Evolutionary conservation across 2,113 vertebrate genomes (phyloP).

Genomic region (Percopsis transmontana): DNA sequence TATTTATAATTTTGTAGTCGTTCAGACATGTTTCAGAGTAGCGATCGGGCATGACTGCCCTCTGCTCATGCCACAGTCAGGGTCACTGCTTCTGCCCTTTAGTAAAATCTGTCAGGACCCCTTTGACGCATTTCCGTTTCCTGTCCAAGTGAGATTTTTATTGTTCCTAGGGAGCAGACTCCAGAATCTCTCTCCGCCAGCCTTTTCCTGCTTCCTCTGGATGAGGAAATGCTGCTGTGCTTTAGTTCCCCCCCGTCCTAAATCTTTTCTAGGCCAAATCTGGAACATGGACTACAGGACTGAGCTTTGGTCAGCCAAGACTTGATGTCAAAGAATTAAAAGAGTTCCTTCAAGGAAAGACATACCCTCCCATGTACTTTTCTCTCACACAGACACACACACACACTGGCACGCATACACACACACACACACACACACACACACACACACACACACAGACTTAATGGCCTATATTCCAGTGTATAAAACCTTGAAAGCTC

Average conservation of each 20-base stretch:
- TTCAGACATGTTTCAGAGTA: constrained; percentile 1
- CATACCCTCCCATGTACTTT: constrained; percentile 36
- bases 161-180: constrained; percentile 84
- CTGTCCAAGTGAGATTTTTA: constrained; percentile 84
- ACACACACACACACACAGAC: constrained; percentile 14
- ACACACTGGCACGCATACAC: constrained; percentile 26
- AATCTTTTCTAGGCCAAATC: constrained; percentile 69
- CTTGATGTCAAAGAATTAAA: constrained; percentile 73
- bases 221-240: constrained; percentile 82
- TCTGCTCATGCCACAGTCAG: constrained; percentile 68
- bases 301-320: constrained; percentile 42
- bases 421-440: neutral
- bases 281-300: constrained; percentile 43
- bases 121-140: constrained; percentile 93
- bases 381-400: neutral
- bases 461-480: constrained; percentile 43
- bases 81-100: constrained; percentile 81
- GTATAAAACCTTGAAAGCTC: constrained; percentile 26
- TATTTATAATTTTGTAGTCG: too few relatives aligned
- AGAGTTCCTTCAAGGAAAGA: constrained; percentile 60
- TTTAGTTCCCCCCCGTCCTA: constrained; percentile 24
- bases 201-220: constrained; percentile 92
- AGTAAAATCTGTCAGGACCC: constrained; percentile 72
- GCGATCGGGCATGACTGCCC: constrained; percentile 50
- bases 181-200: constrained; percentile 83